Base-by-base conservation (phyloP, 1,140 invertebrate genomes). In the Scaptomyza pallida region DNA sequence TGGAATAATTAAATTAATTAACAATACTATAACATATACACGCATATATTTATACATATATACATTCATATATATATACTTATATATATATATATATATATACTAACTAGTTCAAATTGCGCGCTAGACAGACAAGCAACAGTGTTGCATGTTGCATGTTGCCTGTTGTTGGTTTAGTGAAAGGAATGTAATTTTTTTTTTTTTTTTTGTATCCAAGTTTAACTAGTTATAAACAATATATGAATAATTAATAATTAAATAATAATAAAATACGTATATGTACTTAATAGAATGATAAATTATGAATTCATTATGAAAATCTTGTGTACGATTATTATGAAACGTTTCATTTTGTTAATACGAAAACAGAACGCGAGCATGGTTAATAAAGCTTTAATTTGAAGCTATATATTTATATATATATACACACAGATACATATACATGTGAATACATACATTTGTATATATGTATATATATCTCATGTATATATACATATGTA, bases 341-440 rank as follows among this genome's bases (percentile, higher is more conserved):
- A 86, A 78, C 82, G 82, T 88, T 88, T 88, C 67, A 88, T 88
- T 88, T 88, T 88, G 82, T 88, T 89, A 79, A 89, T 83, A 89
- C 78, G 72, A 89, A 83, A 89, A 83, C 62, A 76, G 82, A 89
- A 83, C 78, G 85, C 89, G 85, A 90, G 89, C 89, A 90, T 90
- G 89, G 89, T 90, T 90, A 90, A 90, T 89, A 90, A 90, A 90
- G 89, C 89, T 90, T 90, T 90, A 90, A 90, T 90, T 90, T 90
- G 81, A 89, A 90, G 86, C 89, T 90, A 90, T 82, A 81, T 78
- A 88, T 76, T 57, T 64, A 68, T 86, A 81, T 81, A 77, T 74
- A 85, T 68, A 71, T 55, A 60, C 48, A 72, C 67, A 69, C 54
- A 75, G 72, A 74, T 64, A 69, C 71, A 70, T 61, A 59, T 30